These are phyloP conservation scores for Stichodactyla helianthus DNA, from an alignment of 64 coral and sea anemone genomes.

Conservation along the genomic window DNA sequence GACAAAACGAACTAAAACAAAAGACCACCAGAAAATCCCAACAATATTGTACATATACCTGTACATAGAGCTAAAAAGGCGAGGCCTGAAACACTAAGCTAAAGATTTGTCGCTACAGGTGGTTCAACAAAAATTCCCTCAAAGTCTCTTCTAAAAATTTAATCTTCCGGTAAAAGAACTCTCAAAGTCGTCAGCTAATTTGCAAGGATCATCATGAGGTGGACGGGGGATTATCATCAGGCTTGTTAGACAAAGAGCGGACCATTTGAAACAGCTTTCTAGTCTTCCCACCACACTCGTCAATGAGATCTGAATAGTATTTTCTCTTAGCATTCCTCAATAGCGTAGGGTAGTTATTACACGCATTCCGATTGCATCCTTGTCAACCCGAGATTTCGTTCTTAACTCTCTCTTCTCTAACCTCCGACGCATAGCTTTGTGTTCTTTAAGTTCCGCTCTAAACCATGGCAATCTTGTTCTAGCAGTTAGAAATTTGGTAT, in stretches of 20 bases:
- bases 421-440: conserved; percentile 20
- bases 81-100: no score
- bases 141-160: conserved; percentile 23
- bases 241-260: conserved; percentile 37
- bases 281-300: conserved; percentile 32
- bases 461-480: conserved; percentile 34
- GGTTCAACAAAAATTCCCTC: neutral
- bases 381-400: conserved; percentile 14
- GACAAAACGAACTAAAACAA: no score
- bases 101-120: no score
- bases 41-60: no score
- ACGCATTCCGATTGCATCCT: conserved; percentile 17
- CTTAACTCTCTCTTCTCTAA: conserved; percentile 33
- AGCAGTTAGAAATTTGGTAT: neutral
- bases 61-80: no score
- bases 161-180: conserved; percentile 56
- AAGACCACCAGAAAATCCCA: no score
- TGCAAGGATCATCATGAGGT: conserved; percentile 26
- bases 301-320: conserved; percentile 32
- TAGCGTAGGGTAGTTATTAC: conserved; percentile 24
- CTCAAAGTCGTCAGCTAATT: conserved; percentile 42
- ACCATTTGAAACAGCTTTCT: conserved; percentile 42
- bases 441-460: conserved; percentile 19
- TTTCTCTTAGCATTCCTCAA: neutral
- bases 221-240: conserved; percentile 11